phyloP scores from a whole-genome alignment of 2,797 vertebrate species.

The Potorous gilbertii region DNA sequence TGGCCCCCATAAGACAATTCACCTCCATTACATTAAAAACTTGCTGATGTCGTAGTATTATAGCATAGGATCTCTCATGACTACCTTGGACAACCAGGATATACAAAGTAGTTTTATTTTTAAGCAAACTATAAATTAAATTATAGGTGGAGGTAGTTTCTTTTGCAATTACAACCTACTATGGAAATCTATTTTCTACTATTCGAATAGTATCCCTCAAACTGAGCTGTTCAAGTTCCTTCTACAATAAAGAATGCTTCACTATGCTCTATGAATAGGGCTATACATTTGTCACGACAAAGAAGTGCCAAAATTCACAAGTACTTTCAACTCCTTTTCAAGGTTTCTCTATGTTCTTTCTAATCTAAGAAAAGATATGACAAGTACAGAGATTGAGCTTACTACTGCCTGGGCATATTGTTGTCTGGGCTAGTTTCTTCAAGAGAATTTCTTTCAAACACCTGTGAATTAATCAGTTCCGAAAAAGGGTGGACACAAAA shows the following conservation, averaged over 20 bases:
- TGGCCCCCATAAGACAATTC: not conserved
- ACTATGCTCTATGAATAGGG: not conserved
- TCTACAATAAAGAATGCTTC: not conserved
- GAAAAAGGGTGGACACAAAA: not conserved
- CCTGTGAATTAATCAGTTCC: not conserved
- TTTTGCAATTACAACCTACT: slow-evolving; percentile 41
- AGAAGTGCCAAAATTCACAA: slow-evolving; percentile 23
- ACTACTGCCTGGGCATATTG: not conserved
- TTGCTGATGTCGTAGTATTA: slow-evolving; percentile 9
- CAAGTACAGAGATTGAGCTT: not conserved
- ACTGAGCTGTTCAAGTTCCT: slow-evolving; percentile 26
- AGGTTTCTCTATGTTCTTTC: not conserved
- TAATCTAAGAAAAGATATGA: not conserved
- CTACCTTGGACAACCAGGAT: slow-evolving; percentile 40
- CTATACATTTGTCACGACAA: not conserved
- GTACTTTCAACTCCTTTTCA: not conserved
- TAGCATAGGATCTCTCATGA: slow-evolving; percentile 27
- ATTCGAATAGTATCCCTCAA: slow-evolving; percentile 47
- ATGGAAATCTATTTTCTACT: slow-evolving; percentile 14
- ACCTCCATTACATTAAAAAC: slow-evolving; percentile 43
- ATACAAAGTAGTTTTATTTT: slow-evolving; percentile 37
- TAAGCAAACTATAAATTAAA: slow-evolving; percentile 44
- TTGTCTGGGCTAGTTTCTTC: not conserved
- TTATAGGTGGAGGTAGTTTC: not conserved
- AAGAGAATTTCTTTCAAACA: not conserved